Conservation (phyloP, 1,140 invertebrate genomes). For the Zaprionus ghesquierei region DNA sequence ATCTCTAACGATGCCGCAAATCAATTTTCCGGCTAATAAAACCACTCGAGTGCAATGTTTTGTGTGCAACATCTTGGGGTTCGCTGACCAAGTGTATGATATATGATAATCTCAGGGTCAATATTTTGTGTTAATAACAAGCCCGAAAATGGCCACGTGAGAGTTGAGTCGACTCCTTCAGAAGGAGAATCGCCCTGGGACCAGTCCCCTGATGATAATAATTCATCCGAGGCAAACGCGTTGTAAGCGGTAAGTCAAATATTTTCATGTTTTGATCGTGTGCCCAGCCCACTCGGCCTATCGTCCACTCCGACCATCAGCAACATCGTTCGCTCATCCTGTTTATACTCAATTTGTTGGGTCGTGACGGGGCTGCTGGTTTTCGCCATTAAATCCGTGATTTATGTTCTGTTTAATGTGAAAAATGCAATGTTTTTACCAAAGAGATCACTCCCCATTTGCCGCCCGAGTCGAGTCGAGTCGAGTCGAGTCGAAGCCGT, state of each 20-base stretch:
- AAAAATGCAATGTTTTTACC: conserved; percentile 81
- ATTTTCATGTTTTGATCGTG: conserved; percentile 80
- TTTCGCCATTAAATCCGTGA: conserved; percentile 72
- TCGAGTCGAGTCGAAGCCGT: too few species aligned
- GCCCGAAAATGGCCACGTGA: conserved; percentile 19
- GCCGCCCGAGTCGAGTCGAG: too few species aligned
- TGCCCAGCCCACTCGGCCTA: conserved; percentile 69
- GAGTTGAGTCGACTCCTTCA: background rate
- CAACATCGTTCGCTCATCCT: background rate
- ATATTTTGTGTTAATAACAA: conserved; percentile 43
- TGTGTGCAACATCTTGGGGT: background rate
- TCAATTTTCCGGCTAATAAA: background rate
- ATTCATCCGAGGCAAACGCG: conserved; percentile 49
- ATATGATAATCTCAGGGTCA: conserved; percentile 1
- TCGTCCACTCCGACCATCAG: background rate
- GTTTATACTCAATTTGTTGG: conserved; percentile 53
- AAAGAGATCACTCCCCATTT: conserved; percentile 78
- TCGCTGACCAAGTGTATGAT: background rate
- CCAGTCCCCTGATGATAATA: conserved; percentile 48
- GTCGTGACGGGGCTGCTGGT: conserved; percentile 11
- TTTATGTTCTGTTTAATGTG: conserved; percentile 82
- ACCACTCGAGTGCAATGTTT: background rate
- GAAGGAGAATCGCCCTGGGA: conserved; percentile 4
- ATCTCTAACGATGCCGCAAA: background rate
- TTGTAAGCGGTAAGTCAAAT: conserved; percentile 77